Percentiles rank a stretch among this genome's conserved stretches.
phyloP scores from a whole-genome alignment of 2,113 vertebrate species.

The Centropus bengalensis region DNA sequence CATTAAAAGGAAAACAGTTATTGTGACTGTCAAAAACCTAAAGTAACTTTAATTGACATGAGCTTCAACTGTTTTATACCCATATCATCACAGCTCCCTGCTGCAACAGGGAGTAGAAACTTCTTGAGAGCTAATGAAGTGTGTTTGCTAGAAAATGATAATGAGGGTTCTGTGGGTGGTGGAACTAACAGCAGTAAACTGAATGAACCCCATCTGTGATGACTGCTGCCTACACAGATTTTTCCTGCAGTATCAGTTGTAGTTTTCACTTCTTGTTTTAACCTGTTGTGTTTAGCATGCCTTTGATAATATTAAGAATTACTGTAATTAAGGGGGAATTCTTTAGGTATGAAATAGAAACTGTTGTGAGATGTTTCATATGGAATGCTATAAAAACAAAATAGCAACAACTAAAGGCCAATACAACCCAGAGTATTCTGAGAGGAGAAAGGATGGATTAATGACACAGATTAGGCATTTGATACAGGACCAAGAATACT shows the following conservation, averaged over 20 bases:
- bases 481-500: not conserved
- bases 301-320: constrained; percentile 27
- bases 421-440: not conserved
- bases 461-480: not conserved
- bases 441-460: not conserved
- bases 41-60: not conserved
- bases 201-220: constrained; percentile 39
- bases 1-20: not conserved
- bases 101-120: not conserved
- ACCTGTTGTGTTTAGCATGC: constrained; percentile 54
- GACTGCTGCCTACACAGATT: constrained; percentile 50
- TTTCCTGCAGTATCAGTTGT: constrained; percentile 37
- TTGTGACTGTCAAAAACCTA: not conserved
- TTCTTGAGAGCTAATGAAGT: constrained; percentile 17
- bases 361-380: constrained; percentile 11
- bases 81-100: not conserved
- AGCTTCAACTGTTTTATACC: not conserved
- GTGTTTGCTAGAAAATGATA: constrained; percentile 19
- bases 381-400: constrained; percentile 40
- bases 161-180: constrained; percentile 30
- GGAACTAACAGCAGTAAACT: constrained; percentile 23
- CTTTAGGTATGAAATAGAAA: not conserved
- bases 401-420: not conserved
- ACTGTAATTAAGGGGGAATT: constrained; percentile 36
- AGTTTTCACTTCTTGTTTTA: constrained; percentile 59